Base-by-base conservation (phyloP, 2,113 vertebrate genomes). In the Euleptes europaea region DNA sequence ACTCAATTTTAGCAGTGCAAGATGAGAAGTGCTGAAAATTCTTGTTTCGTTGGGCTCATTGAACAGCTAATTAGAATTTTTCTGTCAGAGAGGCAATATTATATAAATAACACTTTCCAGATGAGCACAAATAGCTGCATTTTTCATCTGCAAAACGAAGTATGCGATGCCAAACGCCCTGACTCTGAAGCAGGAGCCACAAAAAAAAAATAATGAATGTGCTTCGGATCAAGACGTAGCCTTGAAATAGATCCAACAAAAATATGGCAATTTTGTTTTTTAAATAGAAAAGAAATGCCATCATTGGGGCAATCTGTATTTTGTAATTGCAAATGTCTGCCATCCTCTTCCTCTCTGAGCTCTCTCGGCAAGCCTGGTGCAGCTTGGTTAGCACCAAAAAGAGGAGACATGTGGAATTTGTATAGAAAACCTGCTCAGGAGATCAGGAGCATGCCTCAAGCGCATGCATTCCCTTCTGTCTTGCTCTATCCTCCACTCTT, bases 51-150 rank as follows among this genome's bases (percentile, higher is more conserved):
- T 71, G 86, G 83, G 80, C 69, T 92, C 85, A 83, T 89, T 86
- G 78, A 67, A 73, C 83, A 8, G 51, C 84, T 94, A 90, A 94
- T 94, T 88, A 90, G 90, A 94, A 92, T 73, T 92, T 88, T 70
- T 88, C 90, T 92, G 84, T 90, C 93, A 91, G 89, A 93, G 60
- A 88, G 88, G 83, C 83, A 1, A 63, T 92, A 88, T 80, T 51
- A 76, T 47, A 44, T 85, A 93, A 91, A 87, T 82, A 79, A 86
- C 78, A 91, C 15, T 88, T 91, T 94, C 88, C 89, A 82, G 93
- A 94, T 82, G 21, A 0, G 42, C 71, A 86, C 84, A 92, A 94
- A 84, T 85, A 91, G 83, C 35, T 38, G 14, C 6, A 23, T 70
- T 70, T 70, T 40, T 35, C 13, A 38, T 35, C 35, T 69, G 67